Evolutionary conservation across 2,113 vertebrate genomes (phyloP).

Genomic region (Empidonax traillii): DNA sequence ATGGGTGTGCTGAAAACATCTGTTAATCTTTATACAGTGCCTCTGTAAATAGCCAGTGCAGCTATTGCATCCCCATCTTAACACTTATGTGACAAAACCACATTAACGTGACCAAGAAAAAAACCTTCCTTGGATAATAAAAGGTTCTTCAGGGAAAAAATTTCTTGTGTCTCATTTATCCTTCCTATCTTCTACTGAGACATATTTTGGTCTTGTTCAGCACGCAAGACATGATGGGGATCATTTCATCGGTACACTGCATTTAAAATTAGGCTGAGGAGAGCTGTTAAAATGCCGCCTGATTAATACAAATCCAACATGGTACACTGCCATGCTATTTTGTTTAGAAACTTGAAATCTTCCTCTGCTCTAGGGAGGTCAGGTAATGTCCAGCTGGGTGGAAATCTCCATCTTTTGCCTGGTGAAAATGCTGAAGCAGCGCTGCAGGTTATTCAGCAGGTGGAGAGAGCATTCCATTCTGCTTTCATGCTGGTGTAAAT

Average conservation of each 20-base stretch:
- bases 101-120: not conserved
- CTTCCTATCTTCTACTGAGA: not conserved
- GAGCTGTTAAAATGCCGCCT: not conserved
- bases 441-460: not conserved
- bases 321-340: not conserved
- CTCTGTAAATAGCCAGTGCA: conserved; percentile 11
- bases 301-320: not conserved
- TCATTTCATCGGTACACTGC: not conserved
- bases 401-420: not conserved
- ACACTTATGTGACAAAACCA: not conserved
- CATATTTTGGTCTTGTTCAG: not conserved
- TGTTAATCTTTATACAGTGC: not conserved
- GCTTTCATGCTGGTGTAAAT: not conserved
- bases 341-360: not conserved
- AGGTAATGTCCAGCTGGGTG: not conserved
- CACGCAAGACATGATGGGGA: not conserved
- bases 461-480: not conserved
- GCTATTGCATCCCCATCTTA: not conserved
- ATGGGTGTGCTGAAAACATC: conserved; percentile 39
- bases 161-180: not conserved
- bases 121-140: not conserved
- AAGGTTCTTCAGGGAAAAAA: not conserved
- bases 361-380: not conserved
- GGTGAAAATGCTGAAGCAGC: not conserved
- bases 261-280: not conserved